These are phyloP conservation scores for Trimorus sp. DNA, from an alignment of 2,888 invertebrate genomes.

Conservation along the genomic window DNA sequence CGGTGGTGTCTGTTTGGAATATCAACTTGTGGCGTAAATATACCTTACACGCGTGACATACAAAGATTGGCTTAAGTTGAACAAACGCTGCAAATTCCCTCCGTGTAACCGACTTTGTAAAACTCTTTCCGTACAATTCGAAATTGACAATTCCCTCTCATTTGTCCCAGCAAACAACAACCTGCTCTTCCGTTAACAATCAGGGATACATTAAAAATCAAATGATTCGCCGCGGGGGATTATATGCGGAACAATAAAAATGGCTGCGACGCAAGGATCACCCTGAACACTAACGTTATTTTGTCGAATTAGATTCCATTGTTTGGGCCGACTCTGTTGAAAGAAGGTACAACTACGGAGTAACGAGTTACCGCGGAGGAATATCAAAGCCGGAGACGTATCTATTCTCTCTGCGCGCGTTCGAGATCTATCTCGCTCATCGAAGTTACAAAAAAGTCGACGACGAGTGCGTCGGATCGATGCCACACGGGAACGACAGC, in stretches of 20 bases:
- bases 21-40: too few relatives aligned
- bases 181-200: too few relatives aligned
- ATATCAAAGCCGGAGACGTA: slow-evolving; percentile 61
- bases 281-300: slow-evolving; percentile 56
- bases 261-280: slow-evolving; percentile 41
- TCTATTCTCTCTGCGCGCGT: slow-evolving; percentile 49
- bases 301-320: slow-evolving; percentile 66
- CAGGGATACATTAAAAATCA: too few relatives aligned
- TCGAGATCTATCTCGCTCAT: slow-evolving; percentile 60
- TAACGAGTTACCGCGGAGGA: slow-evolving; percentile 61
- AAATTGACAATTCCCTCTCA: too few relatives aligned
- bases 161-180: too few relatives aligned
- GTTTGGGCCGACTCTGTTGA: slow-evolving; percentile 58
- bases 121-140: not conserved
- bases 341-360: slow-evolving; percentile 53
- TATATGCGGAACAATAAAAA: slow-evolving; percentile 31
- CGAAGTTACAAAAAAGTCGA: slow-evolving; percentile 73
- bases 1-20: too few relatives aligned
- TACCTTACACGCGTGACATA: too few relatives aligned
- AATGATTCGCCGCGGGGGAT: too few relatives aligned
- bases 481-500: slow-evolving; percentile 75
- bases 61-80: too few relatives aligned
- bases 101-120: not conserved
- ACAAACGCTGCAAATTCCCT: too few relatives aligned
- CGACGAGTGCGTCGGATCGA: slow-evolving; percentile 72